These are phyloP conservation scores for Aepyceros melampus DNA, from an alignment of 2,113 vertebrate species.

Conservation along the genomic window DNA sequence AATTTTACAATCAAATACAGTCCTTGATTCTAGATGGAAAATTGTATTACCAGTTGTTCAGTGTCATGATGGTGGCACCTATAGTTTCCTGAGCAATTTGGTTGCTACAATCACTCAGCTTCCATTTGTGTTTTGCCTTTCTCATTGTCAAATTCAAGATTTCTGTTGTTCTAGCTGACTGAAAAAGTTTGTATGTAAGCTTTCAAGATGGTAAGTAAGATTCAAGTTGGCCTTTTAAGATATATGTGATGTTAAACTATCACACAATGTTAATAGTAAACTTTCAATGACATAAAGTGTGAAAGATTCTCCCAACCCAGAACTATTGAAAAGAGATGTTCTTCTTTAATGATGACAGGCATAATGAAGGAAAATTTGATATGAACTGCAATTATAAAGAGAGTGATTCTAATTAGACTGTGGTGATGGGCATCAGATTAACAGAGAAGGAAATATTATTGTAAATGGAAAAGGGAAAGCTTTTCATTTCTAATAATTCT, in stretches of 20 bases:
- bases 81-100: not conserved
- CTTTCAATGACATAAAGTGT: not conserved
- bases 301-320: not conserved
- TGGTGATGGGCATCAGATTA: not conserved
- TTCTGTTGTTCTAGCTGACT: not conserved
- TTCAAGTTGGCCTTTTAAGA: not conserved
- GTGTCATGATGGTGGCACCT: not conserved
- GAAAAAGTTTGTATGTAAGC: not conserved
- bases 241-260: not conserved
- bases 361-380: not conserved
- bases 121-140: not conserved
- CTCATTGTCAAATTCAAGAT: not conserved
- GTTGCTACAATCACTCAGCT: not conserved
- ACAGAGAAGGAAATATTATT: not conserved
- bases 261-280: not conserved
- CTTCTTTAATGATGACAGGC: not conserved
- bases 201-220: not conserved
- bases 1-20: slow-evolving; percentile 1
- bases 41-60: not conserved
- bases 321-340: not conserved
- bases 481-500: not conserved
- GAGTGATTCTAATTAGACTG: not conserved
- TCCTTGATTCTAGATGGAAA: not conserved
- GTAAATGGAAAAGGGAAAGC: not conserved
- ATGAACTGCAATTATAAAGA: not conserved